Evolutionary conservation across 2,797 vertebrate genomes (phyloP), one percentile per base, ranked within the genome.

Genomic region (Limosa lapponica): DNA sequence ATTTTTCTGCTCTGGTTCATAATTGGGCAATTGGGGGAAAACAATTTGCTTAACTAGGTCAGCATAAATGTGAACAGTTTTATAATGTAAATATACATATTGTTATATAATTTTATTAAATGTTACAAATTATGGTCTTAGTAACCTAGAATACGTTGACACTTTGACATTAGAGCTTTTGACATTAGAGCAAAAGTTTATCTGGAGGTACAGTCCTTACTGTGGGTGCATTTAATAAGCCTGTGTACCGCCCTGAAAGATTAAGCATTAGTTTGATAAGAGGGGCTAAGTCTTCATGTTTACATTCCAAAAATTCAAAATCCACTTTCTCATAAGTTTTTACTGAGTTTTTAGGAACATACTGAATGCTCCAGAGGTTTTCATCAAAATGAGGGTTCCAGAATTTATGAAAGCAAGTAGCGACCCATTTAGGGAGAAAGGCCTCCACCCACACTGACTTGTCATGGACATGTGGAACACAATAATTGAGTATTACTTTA

Each of bases 1-100:
- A 25, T 80, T 89, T 96, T 95, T 95, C 91, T 96, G 88, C 86
- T 92, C 90, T 16, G 91, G 66, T 96, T 95, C 58, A 80, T 96
- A 85, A 92, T 95, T 94, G 90, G 91, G 90, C 93, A 87, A 41
- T 86, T 87, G 85, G 79, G 82, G 73, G 57, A 89, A 86, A 88
- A 61, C 18, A 82, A 66, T 91, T 78, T 77, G 72, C 62, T 74
- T 87, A 93, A 96, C 52, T 92, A 95, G 87, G 93, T 93, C 92
- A 95, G 64, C 65, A 90, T 95, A 93, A 79, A 96, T 80, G 62
- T 87, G 70, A 94, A 65, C 34, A 80, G 71, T 67, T 90, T 92
- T 90, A 59, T 69, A 84, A 66, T 77, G 41, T 87, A 88, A 91
- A 59, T 71, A 80, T 59, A 82, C 36, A 32, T 79, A 57, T 84